These are phyloP conservation scores for Anoura caudifer DNA, from an alignment of 2,113 vertebrate species.

Conservation along the genomic window DNA sequence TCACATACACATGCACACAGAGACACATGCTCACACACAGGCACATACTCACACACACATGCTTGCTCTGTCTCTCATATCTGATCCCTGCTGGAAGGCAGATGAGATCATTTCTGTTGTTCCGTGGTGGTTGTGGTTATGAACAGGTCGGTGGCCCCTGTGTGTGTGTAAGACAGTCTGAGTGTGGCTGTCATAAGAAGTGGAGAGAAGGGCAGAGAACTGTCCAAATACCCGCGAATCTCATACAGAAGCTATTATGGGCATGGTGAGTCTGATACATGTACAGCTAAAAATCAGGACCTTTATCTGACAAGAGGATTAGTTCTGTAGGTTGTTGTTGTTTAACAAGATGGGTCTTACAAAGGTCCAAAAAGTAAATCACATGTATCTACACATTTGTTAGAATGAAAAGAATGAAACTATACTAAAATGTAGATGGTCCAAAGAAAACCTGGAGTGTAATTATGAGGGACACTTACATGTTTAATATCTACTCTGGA, in stretches of 20 bases:
- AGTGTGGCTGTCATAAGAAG: not conserved
- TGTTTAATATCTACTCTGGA: not conserved
- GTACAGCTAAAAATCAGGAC: not conserved
- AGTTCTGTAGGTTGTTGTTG: not conserved
- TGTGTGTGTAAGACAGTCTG: not conserved
- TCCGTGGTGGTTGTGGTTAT: not conserved
- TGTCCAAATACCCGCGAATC: not conserved
- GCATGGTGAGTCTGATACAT: not conserved
- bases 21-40: too few species aligned
- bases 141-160: not conserved
- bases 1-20: too few species aligned
- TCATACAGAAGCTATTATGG: not conserved
- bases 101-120: not conserved
- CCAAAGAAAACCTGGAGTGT: not conserved
- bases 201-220: not conserved
- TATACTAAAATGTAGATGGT: not conserved
- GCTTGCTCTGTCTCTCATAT: not conserved
- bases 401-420: not conserved
- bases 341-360: not conserved
- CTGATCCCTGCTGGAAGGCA: not conserved
- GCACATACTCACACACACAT: too few species aligned
- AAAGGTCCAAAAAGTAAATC: not conserved
- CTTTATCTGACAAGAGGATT: not conserved
- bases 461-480: not conserved
- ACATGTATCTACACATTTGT: not conserved